A percentile compares a stretch with the other conserved stretches of the same genome.
These are phyloP conservation scores for Myocastor coypus DNA, from an alignment of 2,113 vertebrate genomes.

Conservation along the genomic window DNA sequence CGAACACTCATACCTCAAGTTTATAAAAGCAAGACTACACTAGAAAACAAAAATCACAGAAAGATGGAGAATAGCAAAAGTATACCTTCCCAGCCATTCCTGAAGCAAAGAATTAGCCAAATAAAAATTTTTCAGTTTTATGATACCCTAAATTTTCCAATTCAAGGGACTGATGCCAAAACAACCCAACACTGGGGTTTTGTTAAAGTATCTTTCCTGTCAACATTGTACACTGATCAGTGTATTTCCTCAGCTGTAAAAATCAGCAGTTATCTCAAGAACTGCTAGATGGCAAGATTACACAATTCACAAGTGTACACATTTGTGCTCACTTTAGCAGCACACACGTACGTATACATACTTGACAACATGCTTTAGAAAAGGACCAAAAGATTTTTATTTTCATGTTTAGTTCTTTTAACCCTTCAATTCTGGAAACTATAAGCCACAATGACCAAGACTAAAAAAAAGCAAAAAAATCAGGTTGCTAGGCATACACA, in stretches of 20 bases:
- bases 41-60: constrained; percentile 37
- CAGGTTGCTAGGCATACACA: background rate
- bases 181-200: constrained; percentile 20
- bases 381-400: constrained; percentile 17
- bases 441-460: background rate
- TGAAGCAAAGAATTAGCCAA: background rate
- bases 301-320: background rate
- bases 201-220: constrained; percentile 6
- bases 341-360: background rate
- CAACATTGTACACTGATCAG: background rate
- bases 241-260: background rate
- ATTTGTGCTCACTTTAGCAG: background rate
- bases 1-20: background rate
- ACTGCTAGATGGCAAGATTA: background rate
- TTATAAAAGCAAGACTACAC: constrained; percentile 21
- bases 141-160: background rate
- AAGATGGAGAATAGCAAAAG: background rate
- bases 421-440: constrained; percentile 3
- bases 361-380: background rate
- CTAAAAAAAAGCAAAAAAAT: background rate
- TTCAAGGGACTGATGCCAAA: background rate
- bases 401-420: constrained; percentile 24
- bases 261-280: background rate
- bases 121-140: constrained; percentile 11
- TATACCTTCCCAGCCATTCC: background rate